phyloP scores from a whole-genome alignment of 2,888 invertebrate species.

The Papilio gigon region DNA sequence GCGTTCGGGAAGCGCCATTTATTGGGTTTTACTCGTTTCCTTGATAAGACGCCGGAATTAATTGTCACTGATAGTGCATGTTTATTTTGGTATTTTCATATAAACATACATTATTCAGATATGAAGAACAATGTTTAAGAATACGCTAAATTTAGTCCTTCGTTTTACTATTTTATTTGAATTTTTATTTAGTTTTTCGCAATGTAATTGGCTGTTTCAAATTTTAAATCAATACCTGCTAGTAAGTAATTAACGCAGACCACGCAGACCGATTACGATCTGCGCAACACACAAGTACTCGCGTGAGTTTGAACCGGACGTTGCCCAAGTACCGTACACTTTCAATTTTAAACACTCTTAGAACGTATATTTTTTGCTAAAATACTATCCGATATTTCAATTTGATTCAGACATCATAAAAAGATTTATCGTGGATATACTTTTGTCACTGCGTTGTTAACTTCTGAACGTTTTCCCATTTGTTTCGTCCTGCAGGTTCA shows the following conservation, averaged over 20 bases:
- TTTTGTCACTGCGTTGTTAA: not conserved
- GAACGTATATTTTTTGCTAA: not conserved
- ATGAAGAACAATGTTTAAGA: not conserved
- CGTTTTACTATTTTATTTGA: too few relatives aligned
- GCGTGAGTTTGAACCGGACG: constrained; percentile 16
- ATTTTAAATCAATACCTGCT: not conserved
- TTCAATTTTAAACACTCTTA: constrained; percentile 1
- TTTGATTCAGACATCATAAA: not conserved
- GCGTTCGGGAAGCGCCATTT: not conserved
- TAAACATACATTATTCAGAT: not conserved
- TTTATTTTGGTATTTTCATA: constrained; percentile 17
- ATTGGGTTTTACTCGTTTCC: constrained; percentile 19
- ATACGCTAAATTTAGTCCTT: too few relatives aligned
- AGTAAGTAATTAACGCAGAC: constrained; percentile 15
- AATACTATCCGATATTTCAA: not conserved
- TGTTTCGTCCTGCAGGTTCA: constrained; percentile 85
- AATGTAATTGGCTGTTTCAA: constrained; percentile 5
- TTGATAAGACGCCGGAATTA: constrained; percentile 26
- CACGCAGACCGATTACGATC: constrained; percentile 21
- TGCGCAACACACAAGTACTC: constrained; percentile 7
- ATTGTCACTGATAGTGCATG: not conserved
- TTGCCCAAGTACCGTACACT: constrained; percentile 12
- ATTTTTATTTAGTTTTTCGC: not conserved
- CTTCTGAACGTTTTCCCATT: not conserved
- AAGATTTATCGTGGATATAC: not conserved